phyloP scores from a whole-genome alignment of 2,113 vertebrate genomes.

The Sialia sialis region DNA sequence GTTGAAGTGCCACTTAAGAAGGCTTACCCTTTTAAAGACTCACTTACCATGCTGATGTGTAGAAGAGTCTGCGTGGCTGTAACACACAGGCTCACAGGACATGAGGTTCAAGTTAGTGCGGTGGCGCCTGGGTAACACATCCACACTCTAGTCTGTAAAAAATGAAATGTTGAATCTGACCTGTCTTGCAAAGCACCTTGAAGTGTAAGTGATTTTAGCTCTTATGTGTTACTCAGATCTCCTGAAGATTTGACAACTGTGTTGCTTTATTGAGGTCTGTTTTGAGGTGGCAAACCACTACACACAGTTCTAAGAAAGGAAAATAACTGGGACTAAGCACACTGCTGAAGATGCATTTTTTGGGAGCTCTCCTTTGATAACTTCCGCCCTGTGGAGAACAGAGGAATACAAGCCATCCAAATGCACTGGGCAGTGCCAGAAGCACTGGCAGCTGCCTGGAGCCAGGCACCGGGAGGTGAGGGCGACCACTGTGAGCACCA shows the following conservation, averaged over 20 bases:
- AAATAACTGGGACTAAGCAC: not conserved
- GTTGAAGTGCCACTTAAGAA: not conserved
- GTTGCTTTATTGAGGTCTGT: not conserved
- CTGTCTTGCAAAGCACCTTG: not conserved
- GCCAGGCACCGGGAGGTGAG: not conserved
- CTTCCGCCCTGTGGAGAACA: not conserved
- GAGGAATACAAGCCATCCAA: not conserved
- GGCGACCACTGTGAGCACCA: not conserved
- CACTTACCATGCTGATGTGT: not conserved
- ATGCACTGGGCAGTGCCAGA: rapidly evolving
- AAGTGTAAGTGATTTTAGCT: not conserved
- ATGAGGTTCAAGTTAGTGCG: not conserved
- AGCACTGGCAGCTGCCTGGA: not conserved
- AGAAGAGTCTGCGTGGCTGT: not conserved
- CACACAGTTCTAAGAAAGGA: not conserved
- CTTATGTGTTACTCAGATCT: not conserved
- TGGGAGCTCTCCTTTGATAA: not conserved
- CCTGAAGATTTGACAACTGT: not conserved
- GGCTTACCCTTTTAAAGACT: not conserved
- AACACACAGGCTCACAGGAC: not conserved
- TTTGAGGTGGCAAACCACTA: not conserved
- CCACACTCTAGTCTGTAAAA: not conserved
- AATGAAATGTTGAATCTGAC: not conserved
- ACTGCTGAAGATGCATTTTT: not conserved
- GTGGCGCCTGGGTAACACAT: not conserved